phyloP scores from a whole-genome alignment of 1,140 invertebrate species.

The Procambarus clarkii region DNA sequence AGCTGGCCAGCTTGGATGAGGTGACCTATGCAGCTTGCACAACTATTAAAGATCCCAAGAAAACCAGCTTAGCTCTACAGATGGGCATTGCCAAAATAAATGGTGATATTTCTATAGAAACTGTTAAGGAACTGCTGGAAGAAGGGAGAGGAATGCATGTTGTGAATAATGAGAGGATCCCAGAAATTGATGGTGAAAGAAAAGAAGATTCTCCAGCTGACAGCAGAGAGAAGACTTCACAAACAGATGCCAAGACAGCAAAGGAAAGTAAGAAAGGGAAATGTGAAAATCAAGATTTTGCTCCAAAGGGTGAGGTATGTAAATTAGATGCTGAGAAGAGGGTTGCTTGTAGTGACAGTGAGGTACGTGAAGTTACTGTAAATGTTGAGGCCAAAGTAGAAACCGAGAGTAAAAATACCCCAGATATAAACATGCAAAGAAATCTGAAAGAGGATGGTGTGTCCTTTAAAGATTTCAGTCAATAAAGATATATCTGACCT shows the following conservation, averaged over 20 bases:
- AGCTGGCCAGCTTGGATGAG: conserved; percentile 54
- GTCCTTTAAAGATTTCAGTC: neutral
- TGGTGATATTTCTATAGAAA: conserved; percentile 6
- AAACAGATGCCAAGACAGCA: neutral
- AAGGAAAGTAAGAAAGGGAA: neutral
- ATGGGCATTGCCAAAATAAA: conserved; percentile 26
- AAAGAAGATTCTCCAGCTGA: neutral
- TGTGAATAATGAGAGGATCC: neutral
- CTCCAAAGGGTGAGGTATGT: neutral
- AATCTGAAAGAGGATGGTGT: neutral
- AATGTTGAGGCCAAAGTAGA: neutral
- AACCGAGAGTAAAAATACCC: neutral
- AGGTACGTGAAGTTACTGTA: neutral
- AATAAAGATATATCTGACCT: neutral
- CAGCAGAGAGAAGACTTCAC: neutral
- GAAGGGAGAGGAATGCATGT: neutral
- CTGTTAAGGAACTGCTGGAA: neutral
- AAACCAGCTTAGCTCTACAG: conserved; percentile 22
- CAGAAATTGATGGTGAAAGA: neutral
- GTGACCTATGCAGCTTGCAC: conserved; percentile 55
- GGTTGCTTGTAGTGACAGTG: neutral
- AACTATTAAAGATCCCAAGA: conserved; percentile 44
- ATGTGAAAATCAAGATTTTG: neutral
- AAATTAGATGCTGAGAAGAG: neutral
- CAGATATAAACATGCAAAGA: neutral